Percentiles rank a stretch among this genome's conserved stretches.
Conservation (phyloP, 2,797 vertebrate genomes). For the Emydoidea blandingii region DNA sequence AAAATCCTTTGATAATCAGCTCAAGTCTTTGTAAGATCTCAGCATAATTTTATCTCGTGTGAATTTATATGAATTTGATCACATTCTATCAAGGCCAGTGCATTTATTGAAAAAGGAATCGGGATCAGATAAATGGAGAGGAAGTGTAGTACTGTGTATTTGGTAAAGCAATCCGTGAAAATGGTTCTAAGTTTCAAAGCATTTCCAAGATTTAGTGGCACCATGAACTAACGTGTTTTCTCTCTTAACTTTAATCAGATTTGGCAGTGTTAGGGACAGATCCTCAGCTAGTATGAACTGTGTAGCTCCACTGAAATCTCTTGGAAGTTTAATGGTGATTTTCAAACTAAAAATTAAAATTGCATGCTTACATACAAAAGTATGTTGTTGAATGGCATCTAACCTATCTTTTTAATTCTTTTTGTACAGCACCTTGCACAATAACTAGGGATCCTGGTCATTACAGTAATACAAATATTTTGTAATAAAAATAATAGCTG, state of each 20-base stretch:
- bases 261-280: not conserved
- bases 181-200: not conserved
- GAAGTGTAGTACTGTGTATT: not conserved
- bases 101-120: slow-evolving; percentile 54
- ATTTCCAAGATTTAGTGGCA: not conserved
- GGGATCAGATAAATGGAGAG: not conserved
- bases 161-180: not conserved
- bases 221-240: not conserved
- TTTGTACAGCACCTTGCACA: too few relatives aligned
- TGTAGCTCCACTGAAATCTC: not conserved
- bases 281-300: not conserved
- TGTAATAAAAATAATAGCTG: not conserved
- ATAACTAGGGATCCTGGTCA: too few relatives aligned
- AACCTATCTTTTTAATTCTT: not conserved
- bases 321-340: not conserved
- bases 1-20: not conserved
- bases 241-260: slow-evolving; percentile 12
- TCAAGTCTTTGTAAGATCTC: not conserved
- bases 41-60: not conserved
- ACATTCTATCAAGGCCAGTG: slow-evolving; percentile 42
- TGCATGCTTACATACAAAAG: not conserved
- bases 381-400: not conserved
- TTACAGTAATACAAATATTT: too few relatives aligned
- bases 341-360: not conserved
- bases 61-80: not conserved